Conservation (phyloP, 1,140 invertebrate species). For the Zaprionus davidi region DNA sequence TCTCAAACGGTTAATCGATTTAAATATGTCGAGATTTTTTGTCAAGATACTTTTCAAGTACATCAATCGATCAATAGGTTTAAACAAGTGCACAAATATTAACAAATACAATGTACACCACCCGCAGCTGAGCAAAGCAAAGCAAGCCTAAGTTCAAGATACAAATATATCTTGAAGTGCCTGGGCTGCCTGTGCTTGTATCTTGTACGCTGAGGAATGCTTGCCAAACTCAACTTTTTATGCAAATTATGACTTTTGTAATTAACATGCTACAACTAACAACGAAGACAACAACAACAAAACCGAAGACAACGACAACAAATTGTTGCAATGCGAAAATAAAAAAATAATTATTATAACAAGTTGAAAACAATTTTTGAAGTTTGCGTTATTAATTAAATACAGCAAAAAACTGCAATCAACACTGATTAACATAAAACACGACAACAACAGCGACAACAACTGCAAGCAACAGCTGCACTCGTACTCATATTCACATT, state of each 20-base stretch:
- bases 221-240: slow-evolving; percentile 67
- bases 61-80: background rate
- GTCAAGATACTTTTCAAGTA: background rate
- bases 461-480: slow-evolving; percentile 16
- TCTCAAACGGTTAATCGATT: background rate
- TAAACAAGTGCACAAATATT: slow-evolving; percentile 20
- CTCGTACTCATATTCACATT: slow-evolving; percentile 29
- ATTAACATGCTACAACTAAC: slow-evolving; percentile 51
- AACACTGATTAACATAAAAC: slow-evolving; percentile 75
- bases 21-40: background rate
- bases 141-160: slow-evolving; percentile 11
- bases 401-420: slow-evolving; percentile 65
- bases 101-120: slow-evolving; percentile 8
- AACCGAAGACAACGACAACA: slow-evolving; percentile 48
- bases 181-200: slow-evolving; percentile 5
- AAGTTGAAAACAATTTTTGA: slow-evolving; percentile 58
- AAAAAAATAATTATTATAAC: slow-evolving; percentile 67
- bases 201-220: slow-evolving; percentile 32
- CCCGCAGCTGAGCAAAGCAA: slow-evolving; percentile 4
- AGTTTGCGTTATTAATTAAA: slow-evolving; percentile 77
- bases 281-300: slow-evolving; percentile 42
- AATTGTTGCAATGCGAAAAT: slow-evolving; percentile 53
- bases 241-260: slow-evolving; percentile 70
- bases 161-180: slow-evolving; percentile 44
- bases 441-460: slow-evolving; percentile 32